Evolutionary conservation across 2,888 invertebrate genomes (phyloP).

Genomic region (Dasysyrphus tricinctus): DNA sequence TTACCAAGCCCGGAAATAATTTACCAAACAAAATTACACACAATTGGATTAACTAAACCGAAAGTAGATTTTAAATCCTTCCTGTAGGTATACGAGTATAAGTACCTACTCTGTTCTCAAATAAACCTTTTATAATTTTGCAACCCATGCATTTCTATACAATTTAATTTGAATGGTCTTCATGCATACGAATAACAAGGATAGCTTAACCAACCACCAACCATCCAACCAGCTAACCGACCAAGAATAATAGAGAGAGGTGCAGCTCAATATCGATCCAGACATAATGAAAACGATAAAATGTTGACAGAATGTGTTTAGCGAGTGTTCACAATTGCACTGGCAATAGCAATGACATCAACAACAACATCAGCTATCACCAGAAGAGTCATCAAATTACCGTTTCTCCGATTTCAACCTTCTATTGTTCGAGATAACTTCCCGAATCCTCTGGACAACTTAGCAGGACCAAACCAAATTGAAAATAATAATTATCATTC

Average conservation of each 20-base stretch:
- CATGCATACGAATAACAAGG: not conserved
- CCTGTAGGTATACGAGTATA: not conserved
- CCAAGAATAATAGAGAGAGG: conserved; percentile 13
- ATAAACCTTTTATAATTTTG: not conserved
- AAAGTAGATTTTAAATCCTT: conserved; percentile 12
- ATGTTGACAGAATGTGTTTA: conserved; percentile 50
- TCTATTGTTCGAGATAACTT: conserved; percentile 49
- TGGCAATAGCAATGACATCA: not conserved
- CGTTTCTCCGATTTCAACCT: conserved; percentile 26
- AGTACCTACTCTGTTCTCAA: not conserved
- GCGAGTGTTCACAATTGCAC: conserved; percentile 10
- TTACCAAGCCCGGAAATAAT: not conserved
- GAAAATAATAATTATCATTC: conserved; percentile 50
- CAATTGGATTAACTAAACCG: conserved; percentile 23
- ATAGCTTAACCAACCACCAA: not conserved
- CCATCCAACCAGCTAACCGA: not conserved
- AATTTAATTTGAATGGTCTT: not conserved
- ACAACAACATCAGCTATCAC: conserved; percentile 20
- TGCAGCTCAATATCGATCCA: conserved; percentile 62
- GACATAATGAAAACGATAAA: conserved; percentile 49
- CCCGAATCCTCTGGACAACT: conserved; percentile 43
- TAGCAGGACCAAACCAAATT: conserved; percentile 57
- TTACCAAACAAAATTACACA: conserved; percentile 7
- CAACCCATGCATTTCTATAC: not conserved
- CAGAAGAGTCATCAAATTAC: conserved; percentile 59